These are phyloP conservation scores for Prionailurus bengalensis DNA, from an alignment of 2,113 vertebrate species.

Conservation along the genomic window DNA sequence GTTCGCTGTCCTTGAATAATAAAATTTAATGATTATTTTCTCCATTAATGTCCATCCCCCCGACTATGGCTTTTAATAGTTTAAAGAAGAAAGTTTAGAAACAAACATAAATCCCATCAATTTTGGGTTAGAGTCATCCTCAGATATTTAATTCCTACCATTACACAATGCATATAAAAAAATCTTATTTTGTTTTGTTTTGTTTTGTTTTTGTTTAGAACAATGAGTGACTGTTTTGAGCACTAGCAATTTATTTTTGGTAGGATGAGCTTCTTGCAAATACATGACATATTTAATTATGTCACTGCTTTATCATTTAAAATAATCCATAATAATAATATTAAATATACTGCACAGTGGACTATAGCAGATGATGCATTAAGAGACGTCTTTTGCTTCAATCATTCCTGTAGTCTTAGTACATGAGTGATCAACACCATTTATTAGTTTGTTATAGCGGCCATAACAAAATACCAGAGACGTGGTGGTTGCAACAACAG, in stretches of 20 bases:
- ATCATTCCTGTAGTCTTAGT: background rate
- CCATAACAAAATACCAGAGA: background rate
- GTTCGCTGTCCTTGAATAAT: background rate
- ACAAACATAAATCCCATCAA: background rate
- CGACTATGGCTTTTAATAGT: background rate
- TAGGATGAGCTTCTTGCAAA: background rate
- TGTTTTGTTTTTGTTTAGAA: background rate
- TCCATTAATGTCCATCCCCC: background rate
- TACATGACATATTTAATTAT: background rate
- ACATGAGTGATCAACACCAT: background rate
- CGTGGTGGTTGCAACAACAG: background rate
- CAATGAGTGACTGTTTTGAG: background rate
- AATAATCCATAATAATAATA: background rate
- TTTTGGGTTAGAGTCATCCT: background rate
- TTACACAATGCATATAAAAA: background rate
- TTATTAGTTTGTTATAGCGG: background rate
- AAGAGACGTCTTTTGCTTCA: background rate
- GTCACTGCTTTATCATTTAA: background rate
- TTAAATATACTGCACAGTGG: background rate
- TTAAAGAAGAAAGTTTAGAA: background rate
- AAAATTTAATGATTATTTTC: background rate
- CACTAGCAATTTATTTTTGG: background rate
- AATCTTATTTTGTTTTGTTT: background rate
- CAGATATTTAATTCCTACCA: background rate
- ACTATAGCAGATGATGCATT: background rate